Base-by-base conservation (phyloP, 2,888 invertebrate species). In the Eilema sororculum region DNA sequence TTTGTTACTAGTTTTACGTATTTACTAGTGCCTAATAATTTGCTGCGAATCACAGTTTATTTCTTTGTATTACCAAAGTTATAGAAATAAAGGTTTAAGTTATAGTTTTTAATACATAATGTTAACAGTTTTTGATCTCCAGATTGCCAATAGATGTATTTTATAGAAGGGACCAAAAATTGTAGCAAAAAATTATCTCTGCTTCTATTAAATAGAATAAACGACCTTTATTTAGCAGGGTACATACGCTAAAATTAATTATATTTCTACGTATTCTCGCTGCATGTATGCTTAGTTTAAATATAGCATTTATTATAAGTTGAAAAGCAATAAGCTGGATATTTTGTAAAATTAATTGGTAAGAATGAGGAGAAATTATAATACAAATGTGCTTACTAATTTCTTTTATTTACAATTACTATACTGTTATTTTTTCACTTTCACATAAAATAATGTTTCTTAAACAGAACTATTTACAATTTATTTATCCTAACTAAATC, bases 331-430 rank as follows among this genome's bases (percentile, higher is more conserved):
- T 90, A 90, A 88, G 87, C 84, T 83, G 77, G 75, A 82, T 86
- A 85, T 87, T 88, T 89, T 85, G 82, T 88, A 84, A 81, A 78
- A 80, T 74, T 78, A 78, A 82, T 79, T 82, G 78, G 75, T 84
- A 85, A 83, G 78, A 79, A 83, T 84, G 83, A 84, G 87, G 76
- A 74, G 76, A 83, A 78, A 83, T 83, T 83, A 90, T 88, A 91
- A 87, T 88, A 87, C 86, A 78, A 85, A 90, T 89, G 90, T 92
- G 93, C 93, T 93, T 93, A 92, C n/a, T 77, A 77, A 66, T 78
- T 80, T 86, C 69, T 89, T 89, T 90, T 87, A 84, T 87, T 92
- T 87, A 77, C 68, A 70, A n/a, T 5, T 65, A 28, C 10, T 20
- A 13, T 28, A 3, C 12, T 3, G 28, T 64, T 25, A 9, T 20